Evolutionary conservation across 2,113 vertebrate species (phyloP).

Genomic region (Ranitomeya imitator): DNA sequence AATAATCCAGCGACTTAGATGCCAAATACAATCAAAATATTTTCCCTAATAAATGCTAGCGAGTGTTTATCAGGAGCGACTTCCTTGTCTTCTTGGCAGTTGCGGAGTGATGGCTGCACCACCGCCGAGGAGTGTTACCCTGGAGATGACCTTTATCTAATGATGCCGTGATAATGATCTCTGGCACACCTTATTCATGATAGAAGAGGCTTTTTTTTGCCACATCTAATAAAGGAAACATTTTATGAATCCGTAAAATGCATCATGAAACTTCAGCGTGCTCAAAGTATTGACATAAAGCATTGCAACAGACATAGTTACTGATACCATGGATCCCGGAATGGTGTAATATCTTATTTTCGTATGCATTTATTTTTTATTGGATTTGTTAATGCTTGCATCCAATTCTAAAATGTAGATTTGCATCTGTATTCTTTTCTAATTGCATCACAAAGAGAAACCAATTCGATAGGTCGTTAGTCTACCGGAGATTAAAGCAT

Average conservation of each 20-base stretch:
- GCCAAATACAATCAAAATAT: slow-evolving; percentile 15
- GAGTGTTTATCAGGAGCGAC: slow-evolving; percentile 6
- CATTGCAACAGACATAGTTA: slow-evolving; percentile 7
- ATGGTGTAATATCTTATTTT: neutral
- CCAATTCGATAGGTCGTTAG: neutral
- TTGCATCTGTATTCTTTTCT: neutral
- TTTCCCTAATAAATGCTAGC: slow-evolving; percentile 11
- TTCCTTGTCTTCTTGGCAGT: slow-evolving; percentile 5
- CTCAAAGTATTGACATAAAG: slow-evolving; percentile 1
- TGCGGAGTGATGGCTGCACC: slow-evolving; percentile 27
- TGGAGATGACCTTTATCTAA: slow-evolving; percentile 44
- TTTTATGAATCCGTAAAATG: slow-evolving; percentile 50
- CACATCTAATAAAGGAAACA: slow-evolving; percentile 26
- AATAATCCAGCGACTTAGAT: neutral
- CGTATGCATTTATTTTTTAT: neutral
- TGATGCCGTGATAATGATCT: slow-evolving; percentile 48
- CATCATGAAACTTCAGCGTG: slow-evolving; percentile 40
- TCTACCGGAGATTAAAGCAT: neutral
- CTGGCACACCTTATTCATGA: slow-evolving; percentile 44
- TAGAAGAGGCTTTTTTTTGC: slow-evolving; percentile 5
- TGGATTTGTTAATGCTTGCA: neutral
- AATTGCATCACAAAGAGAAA: neutral
- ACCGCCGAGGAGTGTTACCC: slow-evolving; percentile 27
- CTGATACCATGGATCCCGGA: slow-evolving; percentile 7
- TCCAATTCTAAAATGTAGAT: neutral